Conservation (phyloP, 2,113 vertebrate species). For the Rhabdomys dilectus region DNA sequence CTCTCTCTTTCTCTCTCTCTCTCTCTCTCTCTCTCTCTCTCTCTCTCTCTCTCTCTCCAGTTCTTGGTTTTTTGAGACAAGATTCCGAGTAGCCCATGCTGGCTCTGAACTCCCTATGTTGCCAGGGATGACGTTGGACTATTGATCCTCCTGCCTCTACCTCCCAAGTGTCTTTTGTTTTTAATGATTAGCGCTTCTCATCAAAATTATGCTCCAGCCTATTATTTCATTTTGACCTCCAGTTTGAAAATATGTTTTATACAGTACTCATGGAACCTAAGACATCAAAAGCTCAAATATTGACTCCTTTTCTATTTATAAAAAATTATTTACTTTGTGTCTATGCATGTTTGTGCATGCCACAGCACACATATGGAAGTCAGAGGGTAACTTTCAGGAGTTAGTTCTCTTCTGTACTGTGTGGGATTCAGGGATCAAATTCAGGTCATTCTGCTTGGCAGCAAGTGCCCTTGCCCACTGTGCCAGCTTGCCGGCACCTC, state of each 20-base stretch:
- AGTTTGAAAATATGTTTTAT: background rate
- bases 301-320: background rate
- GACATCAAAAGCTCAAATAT: background rate
- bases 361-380: background rate
- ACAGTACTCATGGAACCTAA: background rate
- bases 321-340: background rate
- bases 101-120: background rate
- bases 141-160: background rate
- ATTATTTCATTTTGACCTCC: background rate
- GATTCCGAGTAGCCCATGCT: background rate
- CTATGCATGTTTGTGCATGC: background rate
- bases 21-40: too few relatives aligned
- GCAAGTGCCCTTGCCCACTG: background rate
- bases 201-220: slow-evolving; percentile 35
- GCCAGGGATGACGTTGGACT: background rate
- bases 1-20: too few relatives aligned
- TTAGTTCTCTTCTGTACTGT: background rate
- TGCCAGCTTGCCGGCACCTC: background rate
- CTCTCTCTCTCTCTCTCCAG: background rate
- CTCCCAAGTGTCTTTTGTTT: background rate
- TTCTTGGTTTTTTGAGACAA: background rate
- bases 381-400: background rate
- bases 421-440: too few relatives aligned
- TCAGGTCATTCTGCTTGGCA: background rate
- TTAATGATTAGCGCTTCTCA: slow-evolving; percentile 8